Evolutionary conservation across 2,113 vertebrate genomes (phyloP).

Genomic region (Gopherus evgoodei): DNA sequence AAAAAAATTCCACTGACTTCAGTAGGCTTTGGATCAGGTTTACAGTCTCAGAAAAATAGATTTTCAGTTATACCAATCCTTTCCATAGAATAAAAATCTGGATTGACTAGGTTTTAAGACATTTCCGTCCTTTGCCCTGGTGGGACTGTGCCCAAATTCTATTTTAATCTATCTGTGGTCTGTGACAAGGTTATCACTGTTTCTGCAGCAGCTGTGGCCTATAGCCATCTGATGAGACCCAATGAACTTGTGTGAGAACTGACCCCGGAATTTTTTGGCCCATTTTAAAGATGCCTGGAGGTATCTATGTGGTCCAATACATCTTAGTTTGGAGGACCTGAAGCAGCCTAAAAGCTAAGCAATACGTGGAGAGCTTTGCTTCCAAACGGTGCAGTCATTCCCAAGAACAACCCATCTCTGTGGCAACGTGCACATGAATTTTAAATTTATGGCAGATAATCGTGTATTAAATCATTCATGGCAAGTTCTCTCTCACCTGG

Average conservation of each 20-base stretch:
- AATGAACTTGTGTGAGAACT: constrained; percentile 67
- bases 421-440: constrained; percentile 49
- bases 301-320: constrained; percentile 60
- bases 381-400: constrained; percentile 52
- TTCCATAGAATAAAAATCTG: constrained; percentile 18
- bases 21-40: constrained; percentile 39
- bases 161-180: constrained; percentile 65
- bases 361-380: constrained; percentile 12
- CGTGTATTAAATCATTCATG: constrained; percentile 74
- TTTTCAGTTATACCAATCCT: constrained; percentile 31
- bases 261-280: constrained; percentile 51
- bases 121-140: constrained; percentile 61
- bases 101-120: constrained; percentile 56
- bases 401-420: constrained; percentile 64
- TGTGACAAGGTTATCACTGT: constrained; percentile 48
- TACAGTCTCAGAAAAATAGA: background rate
- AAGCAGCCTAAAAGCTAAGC: constrained; percentile 35
- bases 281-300: constrained; percentile 6
- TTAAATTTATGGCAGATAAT: constrained; percentile 71
- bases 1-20: background rate
- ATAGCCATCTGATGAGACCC: constrained; percentile 48
- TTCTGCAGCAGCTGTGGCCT: constrained; percentile 62
- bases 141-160: constrained; percentile 48
- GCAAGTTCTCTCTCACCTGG: constrained; percentile 67
- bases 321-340: constrained; percentile 57